Percentiles rank a stretch among this genome's conserved stretches.
Evolutionary conservation across 2,888 invertebrate species (phyloP).

Genomic region (Stomorhina lunata): DNA sequence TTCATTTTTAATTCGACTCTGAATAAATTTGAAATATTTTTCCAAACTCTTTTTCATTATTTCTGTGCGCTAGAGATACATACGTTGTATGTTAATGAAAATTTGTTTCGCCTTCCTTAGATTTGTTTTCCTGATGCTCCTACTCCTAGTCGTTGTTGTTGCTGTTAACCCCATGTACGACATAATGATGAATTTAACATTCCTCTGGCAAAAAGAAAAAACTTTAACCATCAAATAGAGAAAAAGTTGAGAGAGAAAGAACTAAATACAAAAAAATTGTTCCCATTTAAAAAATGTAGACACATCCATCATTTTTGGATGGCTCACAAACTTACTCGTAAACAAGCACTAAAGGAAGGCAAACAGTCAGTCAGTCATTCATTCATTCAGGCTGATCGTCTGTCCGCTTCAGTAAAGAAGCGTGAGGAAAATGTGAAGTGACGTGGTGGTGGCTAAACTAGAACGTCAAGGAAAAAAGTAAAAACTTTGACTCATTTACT

Average conservation of each 20-base stretch:
- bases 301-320: conserved; percentile 60
- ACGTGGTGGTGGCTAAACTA: conserved; percentile 6
- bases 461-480: not conserved
- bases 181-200: conserved; percentile 20
- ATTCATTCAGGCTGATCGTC: not conserved
- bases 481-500: conserved; percentile 10
- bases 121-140: too few relatives aligned
- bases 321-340: conserved; percentile 18
- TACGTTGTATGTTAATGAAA: conserved; percentile 18
- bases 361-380: not conserved
- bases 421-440: not conserved
- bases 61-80: not conserved
- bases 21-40: conserved; percentile 15
- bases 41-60: not conserved
- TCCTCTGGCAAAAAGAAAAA: conserved; percentile 25
- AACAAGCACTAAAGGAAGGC: not conserved
- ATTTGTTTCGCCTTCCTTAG: not conserved
- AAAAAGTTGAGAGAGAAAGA: not conserved
- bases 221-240: conserved; percentile 42
- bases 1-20: not conserved
- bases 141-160: too few relatives aligned
- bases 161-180: not conserved
- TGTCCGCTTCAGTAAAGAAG: not conserved
- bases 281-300: conserved; percentile 33
- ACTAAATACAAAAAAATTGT: conserved; percentile 10